Conservation (phyloP, 2,797 vertebrate species). For the Onychomys leucogaster region DNA sequence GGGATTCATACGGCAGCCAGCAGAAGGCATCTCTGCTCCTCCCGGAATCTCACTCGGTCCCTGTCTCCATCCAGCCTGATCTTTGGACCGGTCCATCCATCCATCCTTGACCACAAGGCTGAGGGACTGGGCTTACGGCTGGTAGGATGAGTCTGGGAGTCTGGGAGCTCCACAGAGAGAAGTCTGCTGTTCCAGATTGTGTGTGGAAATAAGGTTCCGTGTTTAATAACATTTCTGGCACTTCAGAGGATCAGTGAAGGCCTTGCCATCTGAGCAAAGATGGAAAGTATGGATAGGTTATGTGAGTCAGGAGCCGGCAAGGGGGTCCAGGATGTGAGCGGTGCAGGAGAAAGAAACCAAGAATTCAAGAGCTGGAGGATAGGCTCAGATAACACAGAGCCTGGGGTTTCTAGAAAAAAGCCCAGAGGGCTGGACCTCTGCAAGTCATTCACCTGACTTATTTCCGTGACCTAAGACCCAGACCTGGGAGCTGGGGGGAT, state of each 20-base stretch:
- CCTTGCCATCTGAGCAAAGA: not conserved
- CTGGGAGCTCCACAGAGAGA: not conserved
- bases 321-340: not conserved
- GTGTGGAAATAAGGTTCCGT: not conserved
- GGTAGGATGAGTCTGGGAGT: not conserved
- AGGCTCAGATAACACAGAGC: not conserved
- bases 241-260: not conserved
- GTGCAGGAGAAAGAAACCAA: not conserved
- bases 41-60: accelerated
- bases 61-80: not conserved
- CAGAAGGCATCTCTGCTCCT: not conserved
- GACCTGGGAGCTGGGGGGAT: not conserved
- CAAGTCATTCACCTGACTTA: not conserved
- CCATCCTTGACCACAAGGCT: not conserved
- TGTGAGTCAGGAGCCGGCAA: not conserved
- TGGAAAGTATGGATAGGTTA: not conserved
- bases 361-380: not conserved
- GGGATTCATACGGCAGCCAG: not conserved
- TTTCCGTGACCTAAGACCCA: too few relatives aligned
- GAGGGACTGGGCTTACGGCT: not conserved
- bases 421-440: not conserved
- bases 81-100: not conserved
- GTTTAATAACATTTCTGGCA: not conserved
- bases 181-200: not conserved
- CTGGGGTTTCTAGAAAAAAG: not conserved